Evolutionary conservation across 2,797 vertebrate genomes (phyloP).

Genomic region (Megaceryle alcyon): DNA sequence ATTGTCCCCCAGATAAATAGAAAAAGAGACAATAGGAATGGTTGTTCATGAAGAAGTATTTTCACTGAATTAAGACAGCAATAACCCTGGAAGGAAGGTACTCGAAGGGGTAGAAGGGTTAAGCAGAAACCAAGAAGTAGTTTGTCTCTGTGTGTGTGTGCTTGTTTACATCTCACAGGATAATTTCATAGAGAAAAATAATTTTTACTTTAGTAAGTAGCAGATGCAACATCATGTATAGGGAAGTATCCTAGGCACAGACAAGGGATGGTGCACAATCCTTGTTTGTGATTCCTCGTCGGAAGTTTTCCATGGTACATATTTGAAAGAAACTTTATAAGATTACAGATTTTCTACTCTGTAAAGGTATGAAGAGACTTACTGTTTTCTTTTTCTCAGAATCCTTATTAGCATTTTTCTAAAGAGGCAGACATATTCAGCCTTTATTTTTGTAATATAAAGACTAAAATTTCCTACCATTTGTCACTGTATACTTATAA

Average conservation of each 20-base stretch:
- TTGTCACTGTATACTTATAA: background rate
- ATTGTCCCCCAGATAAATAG: background rate
- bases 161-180: background rate
- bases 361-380: background rate
- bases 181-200: background rate
- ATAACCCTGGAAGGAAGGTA: background rate
- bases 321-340: background rate
- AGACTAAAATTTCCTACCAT: background rate
- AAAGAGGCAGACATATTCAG: background rate
- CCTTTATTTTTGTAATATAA: background rate
- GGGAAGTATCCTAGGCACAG: background rate
- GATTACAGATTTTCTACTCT: background rate
- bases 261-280: background rate
- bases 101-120: background rate
- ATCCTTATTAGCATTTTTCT: background rate
- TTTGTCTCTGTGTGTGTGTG: background rate
- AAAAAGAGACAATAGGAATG: background rate
- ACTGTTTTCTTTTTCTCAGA: background rate
- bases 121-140: background rate
- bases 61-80: background rate
- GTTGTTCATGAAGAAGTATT: background rate
- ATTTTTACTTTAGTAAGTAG: background rate
- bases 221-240: background rate
- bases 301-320: background rate
- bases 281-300: background rate